A percentile compares a stretch with the other conserved stretches of the same genome.
phyloP scores from a whole-genome alignment of 2,888 invertebrate species.

The Drosophila acutilabella region DNA sequence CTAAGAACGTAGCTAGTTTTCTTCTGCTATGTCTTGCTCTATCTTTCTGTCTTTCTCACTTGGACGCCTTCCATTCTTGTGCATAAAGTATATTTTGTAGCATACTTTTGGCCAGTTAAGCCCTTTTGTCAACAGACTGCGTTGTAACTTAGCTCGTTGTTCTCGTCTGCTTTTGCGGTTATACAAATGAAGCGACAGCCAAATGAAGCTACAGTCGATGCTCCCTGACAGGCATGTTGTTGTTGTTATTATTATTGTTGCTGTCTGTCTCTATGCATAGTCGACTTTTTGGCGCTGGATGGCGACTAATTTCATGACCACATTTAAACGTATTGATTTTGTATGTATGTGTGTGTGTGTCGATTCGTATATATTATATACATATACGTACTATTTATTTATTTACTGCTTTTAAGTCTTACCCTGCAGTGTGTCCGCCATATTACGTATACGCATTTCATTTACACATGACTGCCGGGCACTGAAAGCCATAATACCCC shows the following conservation, averaged over 20 bases:
- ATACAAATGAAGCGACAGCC: conserved; percentile 14
- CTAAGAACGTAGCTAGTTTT: conserved; percentile 23
- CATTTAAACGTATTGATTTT: conserved; percentile 83
- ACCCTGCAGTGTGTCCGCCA: conserved; percentile 58
- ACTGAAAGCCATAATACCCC: conserved; percentile 51
- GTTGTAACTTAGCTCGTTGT: conserved; percentile 38
- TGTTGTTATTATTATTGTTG: conserved; percentile 36
- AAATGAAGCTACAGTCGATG: conserved; percentile 7
- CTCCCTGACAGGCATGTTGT: conserved; percentile 12
- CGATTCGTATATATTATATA: neutral
- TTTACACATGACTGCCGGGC: conserved; percentile 76
- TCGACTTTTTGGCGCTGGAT: conserved; percentile 73
- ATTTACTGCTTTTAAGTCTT: conserved; percentile 74
- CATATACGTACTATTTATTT: conserved; percentile 43
- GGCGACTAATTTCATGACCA: conserved; percentile 75
- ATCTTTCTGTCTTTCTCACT: neutral
- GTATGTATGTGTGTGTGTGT: conserved; percentile 3
- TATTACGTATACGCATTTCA: conserved; percentile 75
- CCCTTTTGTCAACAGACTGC: conserved; percentile 66
- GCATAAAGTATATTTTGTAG: conserved; percentile 44
- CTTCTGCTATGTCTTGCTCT: neutral
- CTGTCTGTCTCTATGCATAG: conserved; percentile 48
- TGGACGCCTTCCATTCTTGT: neutral
- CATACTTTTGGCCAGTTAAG: conserved; percentile 65
- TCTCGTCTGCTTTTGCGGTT: conserved; percentile 41